Conservation (phyloP, 2,797 vertebrate species). For the Anguilla anguilla region DNA sequence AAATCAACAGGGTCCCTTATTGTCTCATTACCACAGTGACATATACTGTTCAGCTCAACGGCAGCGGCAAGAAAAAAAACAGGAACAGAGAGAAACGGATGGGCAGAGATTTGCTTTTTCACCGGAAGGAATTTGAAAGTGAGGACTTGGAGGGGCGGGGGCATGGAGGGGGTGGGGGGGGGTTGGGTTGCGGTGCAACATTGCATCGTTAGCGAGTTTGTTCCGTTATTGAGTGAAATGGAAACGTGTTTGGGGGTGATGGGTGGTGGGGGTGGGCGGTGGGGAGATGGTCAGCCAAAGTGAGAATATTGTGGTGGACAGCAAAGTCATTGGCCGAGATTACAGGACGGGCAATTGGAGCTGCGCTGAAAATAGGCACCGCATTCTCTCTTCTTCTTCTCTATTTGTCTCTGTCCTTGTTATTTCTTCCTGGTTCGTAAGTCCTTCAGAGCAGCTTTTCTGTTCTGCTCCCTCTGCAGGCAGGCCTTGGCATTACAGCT, state of each 20-base stretch:
- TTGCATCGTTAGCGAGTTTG: constrained; percentile 14
- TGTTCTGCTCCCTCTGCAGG: not conserved
- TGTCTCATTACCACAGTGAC: constrained; percentile 28
- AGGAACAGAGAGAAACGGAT: not conserved
- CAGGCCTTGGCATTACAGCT: not conserved
- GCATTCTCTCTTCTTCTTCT: not conserved
- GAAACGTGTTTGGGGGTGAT: not conserved
- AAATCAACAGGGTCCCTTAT: constrained; percentile 26
- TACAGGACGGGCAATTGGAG: not conserved
- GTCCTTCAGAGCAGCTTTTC: not conserved
- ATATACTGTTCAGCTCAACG: not conserved
- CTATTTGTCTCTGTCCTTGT: not conserved
- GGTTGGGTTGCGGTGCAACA: not conserved
- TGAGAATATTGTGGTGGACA: not conserved
- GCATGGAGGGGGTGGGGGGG: not conserved
- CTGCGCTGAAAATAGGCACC: not conserved
- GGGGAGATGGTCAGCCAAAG: not conserved
- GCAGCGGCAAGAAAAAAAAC: not conserved
- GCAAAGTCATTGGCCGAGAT: not conserved
- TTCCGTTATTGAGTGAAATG: constrained; percentile 6
- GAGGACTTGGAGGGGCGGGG: not conserved
- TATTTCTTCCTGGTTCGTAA: no score
- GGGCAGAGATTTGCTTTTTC: not conserved
- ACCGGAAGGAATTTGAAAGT: not conserved
- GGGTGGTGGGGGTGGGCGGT: not conserved